Percentiles rank a stretch among this genome's conserved stretches.
These are phyloP conservation scores for Cochlearius cochlearius DNA, from an alignment of 2,113 vertebrate genomes.

Conservation along the genomic window DNA sequence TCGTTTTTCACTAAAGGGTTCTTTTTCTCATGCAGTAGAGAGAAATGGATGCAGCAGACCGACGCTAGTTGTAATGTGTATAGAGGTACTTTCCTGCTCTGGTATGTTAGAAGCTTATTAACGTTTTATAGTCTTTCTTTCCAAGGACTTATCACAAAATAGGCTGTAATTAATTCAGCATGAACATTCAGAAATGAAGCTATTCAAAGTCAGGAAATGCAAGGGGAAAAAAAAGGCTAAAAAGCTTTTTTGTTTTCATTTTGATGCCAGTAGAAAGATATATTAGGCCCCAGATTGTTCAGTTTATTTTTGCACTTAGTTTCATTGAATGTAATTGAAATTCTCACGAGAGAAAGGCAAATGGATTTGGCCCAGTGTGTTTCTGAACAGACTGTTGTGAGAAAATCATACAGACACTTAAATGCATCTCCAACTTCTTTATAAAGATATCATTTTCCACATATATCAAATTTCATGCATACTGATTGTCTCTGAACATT, in stretches of 20 bases:
- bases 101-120: not conserved
- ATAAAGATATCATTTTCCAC: conserved; percentile 20
- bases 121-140: not conserved
- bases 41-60: not conserved
- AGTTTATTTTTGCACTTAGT: conserved; percentile 56
- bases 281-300: conserved; percentile 15
- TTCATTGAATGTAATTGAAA: conserved; percentile 49
- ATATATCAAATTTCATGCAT: not conserved
- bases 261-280: conserved; percentile 6
- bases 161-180: conserved; percentile 35
- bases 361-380: conserved; percentile 39
- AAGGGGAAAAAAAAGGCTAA: not conserved
- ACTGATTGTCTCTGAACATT: conserved; percentile 1
- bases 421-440: conserved; percentile 1
- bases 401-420: conserved; percentile 43
- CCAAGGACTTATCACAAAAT: not conserved
- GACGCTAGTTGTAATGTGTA: not conserved
- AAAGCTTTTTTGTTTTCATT: conserved; percentile 54
- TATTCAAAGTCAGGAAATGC: not conserved
- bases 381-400: conserved; percentile 19
- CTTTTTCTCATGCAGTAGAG: not conserved
- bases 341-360: conserved; percentile 40
- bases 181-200: conserved; percentile 2
- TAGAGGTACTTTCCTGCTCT: not conserved
- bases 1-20: not conserved